Base-by-base conservation (phyloP, 1,140 invertebrate species). In the Sitobion miscanthi region DNA sequence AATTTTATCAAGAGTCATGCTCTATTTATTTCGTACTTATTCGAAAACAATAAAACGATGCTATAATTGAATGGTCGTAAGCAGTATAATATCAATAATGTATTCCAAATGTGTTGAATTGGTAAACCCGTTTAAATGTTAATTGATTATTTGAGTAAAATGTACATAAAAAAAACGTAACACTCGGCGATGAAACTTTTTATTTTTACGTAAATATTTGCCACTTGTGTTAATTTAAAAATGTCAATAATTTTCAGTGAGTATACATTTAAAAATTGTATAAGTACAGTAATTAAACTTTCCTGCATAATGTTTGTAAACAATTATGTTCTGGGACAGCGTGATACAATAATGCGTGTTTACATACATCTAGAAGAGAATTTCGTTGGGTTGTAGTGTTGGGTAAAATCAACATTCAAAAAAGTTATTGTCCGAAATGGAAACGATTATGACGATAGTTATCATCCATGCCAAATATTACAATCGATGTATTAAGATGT, bases 1-100 rank as follows among this genome's bases (percentile, higher is more conserved):
- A 77, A 5, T n/a, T n/a, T 77, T 77, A 77, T 14, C 14, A 77
- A 11, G 17, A 77, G 30, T 5, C 1, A 35, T 77, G n/a, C 14
- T 69, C 30, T 69, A n/a, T 69, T 77, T 77, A 77, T 77, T 77
- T 77, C n/a, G 30, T n/a, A 77, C n/a, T n/a, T 77, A 69, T 77
- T 77, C n/a, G 1, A 77, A 77, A n/a, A 17, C 30, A n/a, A 77
- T 77, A 35, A 77, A n/a, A 77, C 5, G 17, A 77, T n/a, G 62
- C 17, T n/a, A 77, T 17, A n/a, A 77, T 77, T 77, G 14, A 77
- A 69, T 17, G n/a, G 14, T 77, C 62, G 0, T 77, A 77, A 38
- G 17, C n/a, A n/a, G 30, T 77, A 77, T 69, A 14, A 77, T 69
- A 14, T 69, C 4, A 69, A 69, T n/a, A 30, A 69, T 69, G 11